phyloP scores from a whole-genome alignment of 2,797 vertebrate species.

The Ceryle rudis region DNA sequence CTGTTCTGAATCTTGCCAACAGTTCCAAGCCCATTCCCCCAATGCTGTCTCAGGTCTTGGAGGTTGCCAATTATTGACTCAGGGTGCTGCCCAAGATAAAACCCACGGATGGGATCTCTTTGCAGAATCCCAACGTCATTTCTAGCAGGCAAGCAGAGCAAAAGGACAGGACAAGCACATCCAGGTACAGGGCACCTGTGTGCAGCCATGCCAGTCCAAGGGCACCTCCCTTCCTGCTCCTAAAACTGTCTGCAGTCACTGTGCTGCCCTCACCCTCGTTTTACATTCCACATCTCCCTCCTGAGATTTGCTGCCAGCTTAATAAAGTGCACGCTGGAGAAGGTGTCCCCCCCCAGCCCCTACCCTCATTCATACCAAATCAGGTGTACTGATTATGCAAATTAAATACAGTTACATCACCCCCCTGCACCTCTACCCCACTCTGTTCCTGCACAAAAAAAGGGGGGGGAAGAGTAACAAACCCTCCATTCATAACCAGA shows the following conservation, averaged over 20 bases:
- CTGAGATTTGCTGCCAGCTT: not conserved
- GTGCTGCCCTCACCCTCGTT: not conserved
- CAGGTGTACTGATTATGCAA: slow-evolving; percentile 56
- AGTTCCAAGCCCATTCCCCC: fast-evolving
- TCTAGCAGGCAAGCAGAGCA: not conserved
- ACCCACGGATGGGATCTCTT: not conserved
- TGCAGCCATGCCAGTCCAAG: not conserved
- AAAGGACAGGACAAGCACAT: not conserved
- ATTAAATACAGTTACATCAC: slow-evolving; percentile 46
- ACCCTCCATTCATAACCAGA: slow-evolving; percentile 60
- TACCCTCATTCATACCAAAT: slow-evolving; percentile 7
- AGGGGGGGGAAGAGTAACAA: not conserved
- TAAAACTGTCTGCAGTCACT: not conserved
- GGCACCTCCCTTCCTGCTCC: not conserved
- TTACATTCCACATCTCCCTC: not conserved
- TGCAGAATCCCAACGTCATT: not conserved
- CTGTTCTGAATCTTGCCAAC: not conserved
- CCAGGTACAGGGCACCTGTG: not conserved
- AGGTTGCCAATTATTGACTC: not conserved
- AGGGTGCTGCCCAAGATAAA: not conserved
- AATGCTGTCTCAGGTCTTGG: not conserved
- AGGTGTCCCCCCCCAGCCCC: not conserved
- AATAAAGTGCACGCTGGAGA: not conserved
- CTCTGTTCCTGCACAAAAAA: not conserved
- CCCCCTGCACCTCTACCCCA: not conserved